Evolutionary conservation across 92 coral and sea anemone genomes (phyloP).

Genomic region (Paragorgia papillata): DNA sequence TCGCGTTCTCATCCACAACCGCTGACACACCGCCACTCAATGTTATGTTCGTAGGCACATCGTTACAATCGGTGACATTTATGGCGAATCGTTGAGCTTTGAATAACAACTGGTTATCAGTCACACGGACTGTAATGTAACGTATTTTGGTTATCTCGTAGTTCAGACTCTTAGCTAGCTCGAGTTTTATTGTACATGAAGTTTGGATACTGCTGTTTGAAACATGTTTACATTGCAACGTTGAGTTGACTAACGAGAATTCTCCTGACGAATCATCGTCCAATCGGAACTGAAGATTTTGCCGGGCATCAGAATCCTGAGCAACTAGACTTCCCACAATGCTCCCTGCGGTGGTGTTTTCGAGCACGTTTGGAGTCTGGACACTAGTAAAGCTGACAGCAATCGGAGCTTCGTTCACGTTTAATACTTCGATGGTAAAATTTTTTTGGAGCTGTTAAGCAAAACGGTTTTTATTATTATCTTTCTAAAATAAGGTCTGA

Average conservation of each 20-base stretch:
- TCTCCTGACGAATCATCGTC: constrained; percentile 85
- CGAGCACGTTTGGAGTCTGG: constrained; percentile 59
- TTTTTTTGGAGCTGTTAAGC: constrained; percentile 67
- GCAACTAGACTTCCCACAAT: constrained; percentile 69
- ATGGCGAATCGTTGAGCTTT: constrained; percentile 56
- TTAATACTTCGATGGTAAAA: constrained; percentile 69
- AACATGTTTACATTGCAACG: constrained; percentile 3
- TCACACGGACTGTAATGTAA: constrained; percentile 63
- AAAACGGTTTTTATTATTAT: not conserved
- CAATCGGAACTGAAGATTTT: constrained; percentile 67
- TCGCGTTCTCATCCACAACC: constrained; percentile 61
- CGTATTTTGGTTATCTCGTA: constrained; percentile 62
- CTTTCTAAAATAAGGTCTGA: too few species aligned
- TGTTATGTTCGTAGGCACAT: constrained; percentile 72
- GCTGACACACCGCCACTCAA: constrained; percentile 69
- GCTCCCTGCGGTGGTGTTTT: constrained; percentile 68
- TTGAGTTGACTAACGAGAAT: constrained; percentile 57
- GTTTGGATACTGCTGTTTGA: constrained; percentile 48
- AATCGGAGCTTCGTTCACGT: constrained; percentile 92
- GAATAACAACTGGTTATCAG: constrained; percentile 73
- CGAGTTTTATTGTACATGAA: constrained; percentile 54
- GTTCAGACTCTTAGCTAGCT: constrained; percentile 59
- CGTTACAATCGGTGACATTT: constrained; percentile 78
- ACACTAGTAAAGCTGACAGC: constrained; percentile 56
- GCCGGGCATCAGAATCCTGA: constrained; percentile 71